phyloP scores from a whole-genome alignment of 2,113 vertebrate species.

The Heloderma charlesbogerti region DNA sequence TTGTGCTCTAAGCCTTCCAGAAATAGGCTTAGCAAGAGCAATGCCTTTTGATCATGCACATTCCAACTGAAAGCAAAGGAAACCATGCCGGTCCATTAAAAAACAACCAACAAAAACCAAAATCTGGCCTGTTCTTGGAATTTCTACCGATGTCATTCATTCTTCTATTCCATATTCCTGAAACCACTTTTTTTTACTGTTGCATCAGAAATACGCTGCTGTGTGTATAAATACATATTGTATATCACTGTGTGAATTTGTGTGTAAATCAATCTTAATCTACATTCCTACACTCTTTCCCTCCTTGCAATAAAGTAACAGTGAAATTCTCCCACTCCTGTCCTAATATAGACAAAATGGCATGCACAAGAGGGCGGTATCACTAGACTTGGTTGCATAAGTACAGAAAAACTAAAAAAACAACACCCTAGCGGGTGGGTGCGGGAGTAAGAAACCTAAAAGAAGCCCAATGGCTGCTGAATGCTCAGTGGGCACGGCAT shows the following conservation, averaged over 20 bases:
- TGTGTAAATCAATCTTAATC: no score
- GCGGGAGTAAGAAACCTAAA: no score
- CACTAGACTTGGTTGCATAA: no score
- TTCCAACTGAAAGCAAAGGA: not conserved
- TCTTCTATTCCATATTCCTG: not conserved
- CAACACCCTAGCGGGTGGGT: no score
- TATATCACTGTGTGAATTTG: no score
- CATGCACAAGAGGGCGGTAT: not conserved
- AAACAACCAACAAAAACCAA: not conserved
- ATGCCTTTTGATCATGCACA: not conserved
- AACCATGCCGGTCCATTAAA: not conserved
- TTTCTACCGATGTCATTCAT: not conserved
- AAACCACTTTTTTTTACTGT: not conserved
- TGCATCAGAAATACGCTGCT: not conserved
- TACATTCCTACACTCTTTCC: no score
- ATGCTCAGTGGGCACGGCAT: no score
- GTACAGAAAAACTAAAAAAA: not conserved
- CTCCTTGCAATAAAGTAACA: no score
- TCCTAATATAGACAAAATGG: not conserved
- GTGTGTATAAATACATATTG: not conserved
- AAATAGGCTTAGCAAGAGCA: not conserved
- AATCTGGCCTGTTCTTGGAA: not conserved
- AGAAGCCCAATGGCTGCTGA: no score
- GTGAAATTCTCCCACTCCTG: no score
- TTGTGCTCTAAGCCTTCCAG: rapidly evolving